Base-by-base conservation (phyloP, 30 jellyfish, hydroid and myxozoan species). In the Hydractinia echinata region DNA sequence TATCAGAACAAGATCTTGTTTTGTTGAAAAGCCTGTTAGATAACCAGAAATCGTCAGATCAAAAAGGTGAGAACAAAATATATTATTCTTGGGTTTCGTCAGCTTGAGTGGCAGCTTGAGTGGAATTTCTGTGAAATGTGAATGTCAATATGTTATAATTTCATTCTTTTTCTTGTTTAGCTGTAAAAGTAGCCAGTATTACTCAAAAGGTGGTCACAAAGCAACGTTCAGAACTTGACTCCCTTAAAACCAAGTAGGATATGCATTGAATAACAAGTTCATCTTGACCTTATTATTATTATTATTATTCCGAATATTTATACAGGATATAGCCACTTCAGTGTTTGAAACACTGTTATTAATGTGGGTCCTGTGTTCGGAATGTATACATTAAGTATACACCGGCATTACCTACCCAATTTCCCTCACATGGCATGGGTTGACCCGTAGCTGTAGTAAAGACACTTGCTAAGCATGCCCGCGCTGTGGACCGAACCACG, bases 131-230 rank as follows among this genome's bases (percentile, higher is more conserved):
- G 69, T 58, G 18, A 58, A 13, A 58, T 58, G 15, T 16, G 18
- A 13, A 11, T 58, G 69, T 58, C 19, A n/a, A n/a, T n/a, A 7
- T 64, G 74, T 64, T 64, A 64, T 4, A n/a, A 7, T 13, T 64
- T 64, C 74, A 0, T 0, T n/a, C 39, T 7, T 64, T 30, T 30
- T 30, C n/a, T 64, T 9, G 19, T 64, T 64, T 51, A 64, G 74
- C 39, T 51, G 19, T 64, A 51, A 64, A 64, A 64, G 39, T 64
- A 6, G 74, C 74, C 7, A 64, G 51, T 64, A 13, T 51, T 13
- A 64, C 19, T 64, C 74, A 64, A 64, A 64, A 64, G 18, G 16
- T 64, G 74, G 74, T 64, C 16, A 64, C 74, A 7, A 64, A 64
- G 6, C 74, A 64, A 64, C 74, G 74, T n/a, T 44, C 74, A 7